A percentile compares a stretch with the other conserved stretches of the same genome.
Conservation (phyloP, 2,888 invertebrate genomes). For the Eristalis intricaria region DNA sequence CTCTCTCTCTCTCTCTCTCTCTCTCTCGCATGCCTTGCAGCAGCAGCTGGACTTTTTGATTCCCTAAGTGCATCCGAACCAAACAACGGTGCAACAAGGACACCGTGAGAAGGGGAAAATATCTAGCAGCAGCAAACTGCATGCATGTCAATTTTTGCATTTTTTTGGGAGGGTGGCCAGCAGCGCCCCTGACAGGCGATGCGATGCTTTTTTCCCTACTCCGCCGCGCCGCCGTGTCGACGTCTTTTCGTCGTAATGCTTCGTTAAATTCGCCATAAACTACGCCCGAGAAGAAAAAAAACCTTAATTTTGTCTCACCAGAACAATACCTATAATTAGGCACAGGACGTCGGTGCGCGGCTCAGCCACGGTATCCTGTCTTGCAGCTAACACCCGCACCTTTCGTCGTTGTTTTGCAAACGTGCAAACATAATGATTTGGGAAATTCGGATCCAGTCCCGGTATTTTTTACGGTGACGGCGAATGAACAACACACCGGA, state of each 20-base stretch:
- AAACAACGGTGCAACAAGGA: conserved; percentile 23
- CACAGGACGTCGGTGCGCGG: conserved; percentile 11
- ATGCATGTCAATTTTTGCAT: conserved; percentile 20
- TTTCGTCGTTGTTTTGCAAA: background rate
- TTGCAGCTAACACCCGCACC: no score
- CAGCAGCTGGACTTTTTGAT: conserved; percentile 66
- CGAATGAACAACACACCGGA: conserved; percentile 47
- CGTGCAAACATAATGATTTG: conserved; percentile 52
- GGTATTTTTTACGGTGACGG: conserved; percentile 15
- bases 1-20: conserved; percentile 12
- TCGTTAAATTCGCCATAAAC: conserved; percentile 58
- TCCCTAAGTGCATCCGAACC: conserved; percentile 63
- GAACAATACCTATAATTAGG: conserved; percentile 66
- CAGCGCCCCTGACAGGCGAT: no score
- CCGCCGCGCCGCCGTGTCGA: background rate
- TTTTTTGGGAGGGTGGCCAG: background rate
- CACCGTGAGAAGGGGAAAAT: background rate
- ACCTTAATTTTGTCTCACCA: conserved; percentile 58
- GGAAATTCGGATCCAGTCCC: background rate
- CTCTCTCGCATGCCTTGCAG: background rate
- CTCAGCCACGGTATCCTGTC: background rate
- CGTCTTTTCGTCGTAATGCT: conserved; percentile 55
- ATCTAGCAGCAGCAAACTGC: background rate
- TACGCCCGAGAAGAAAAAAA: conserved; percentile 17
- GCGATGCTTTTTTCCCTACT: no score